A percentile compares a stretch with the other conserved stretches of the same genome.
Conservation (phyloP, 1,140 invertebrate genomes). For the Zaprionus vittiger region DNA sequence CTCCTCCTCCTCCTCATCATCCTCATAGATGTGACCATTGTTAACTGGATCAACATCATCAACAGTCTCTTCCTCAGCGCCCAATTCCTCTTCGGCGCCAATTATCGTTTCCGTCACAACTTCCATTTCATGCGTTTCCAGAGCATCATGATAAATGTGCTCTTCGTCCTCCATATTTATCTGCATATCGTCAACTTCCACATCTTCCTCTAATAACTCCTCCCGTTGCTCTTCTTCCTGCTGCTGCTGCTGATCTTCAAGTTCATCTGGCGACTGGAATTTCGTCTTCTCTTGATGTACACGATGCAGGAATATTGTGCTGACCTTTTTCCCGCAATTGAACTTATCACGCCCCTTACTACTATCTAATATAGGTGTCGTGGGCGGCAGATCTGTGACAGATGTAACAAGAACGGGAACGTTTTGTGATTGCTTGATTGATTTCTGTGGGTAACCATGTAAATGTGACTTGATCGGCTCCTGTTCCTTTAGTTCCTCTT, state of each 20-base stretch:
- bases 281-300: constrained; percentile 60
- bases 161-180: constrained; percentile 33
- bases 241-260: constrained; percentile 10
- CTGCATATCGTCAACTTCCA: constrained; percentile 10
- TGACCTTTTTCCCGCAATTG: constrained; percentile 68
- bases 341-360: constrained; percentile 55
- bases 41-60: constrained; percentile 36
- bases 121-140: constrained; percentile 58
- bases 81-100: constrained; percentile 52
- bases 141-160: constrained; percentile 45
- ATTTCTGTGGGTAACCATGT: too few species aligned
- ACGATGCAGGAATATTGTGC: constrained; percentile 65
- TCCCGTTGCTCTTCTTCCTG: constrained; percentile 10
- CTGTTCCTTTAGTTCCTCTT: constrained; percentile 8
- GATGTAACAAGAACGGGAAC: constrained; percentile 38
- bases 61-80: constrained; percentile 17
- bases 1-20: constrained; percentile 7
- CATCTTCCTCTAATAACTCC: constrained; percentile 12
- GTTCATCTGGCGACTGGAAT: constrained; percentile 32
- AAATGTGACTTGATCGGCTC: background rate
- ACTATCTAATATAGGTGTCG: constrained; percentile 15
- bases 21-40: constrained; percentile 31
- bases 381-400: constrained; percentile 27
- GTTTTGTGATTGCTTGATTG: constrained; percentile 1
- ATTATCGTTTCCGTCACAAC: constrained; percentile 51